These are phyloP conservation scores for Hyperoplus lanceolatus DNA, from an alignment of 2,797 vertebrate species.

Conservation along the genomic window DNA sequence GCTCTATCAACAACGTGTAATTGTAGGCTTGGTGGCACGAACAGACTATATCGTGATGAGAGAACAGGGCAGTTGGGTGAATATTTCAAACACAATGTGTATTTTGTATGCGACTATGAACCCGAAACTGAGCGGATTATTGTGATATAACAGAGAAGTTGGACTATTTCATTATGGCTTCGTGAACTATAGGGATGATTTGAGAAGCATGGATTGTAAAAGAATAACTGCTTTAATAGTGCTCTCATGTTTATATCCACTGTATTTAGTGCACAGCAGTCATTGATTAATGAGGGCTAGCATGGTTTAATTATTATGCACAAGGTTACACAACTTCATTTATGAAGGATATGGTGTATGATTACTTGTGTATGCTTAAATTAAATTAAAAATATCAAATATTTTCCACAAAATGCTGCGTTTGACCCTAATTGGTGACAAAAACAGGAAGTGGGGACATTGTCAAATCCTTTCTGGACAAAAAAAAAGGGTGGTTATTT, in stretches of 20 bases:
- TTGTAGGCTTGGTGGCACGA: conserved; percentile 14
- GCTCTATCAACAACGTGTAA: conserved; percentile 17
- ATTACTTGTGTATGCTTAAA: conserved; percentile 84
- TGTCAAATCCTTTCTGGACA: not conserved
- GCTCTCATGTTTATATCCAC: conserved; percentile 73
- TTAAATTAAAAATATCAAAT: conserved; percentile 70
- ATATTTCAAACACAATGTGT: conserved; percentile 29
- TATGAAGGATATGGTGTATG: conserved; percentile 78
- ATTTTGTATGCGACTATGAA: conserved; percentile 34
- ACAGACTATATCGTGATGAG: conserved; percentile 4
- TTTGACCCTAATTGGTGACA: conserved; percentile 31
- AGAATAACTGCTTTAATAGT: conserved; percentile 72
- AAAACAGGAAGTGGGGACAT: not conserved
- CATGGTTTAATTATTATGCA: conserved; percentile 82
- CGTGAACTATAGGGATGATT: conserved; percentile 37
- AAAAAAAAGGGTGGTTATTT: not conserved
- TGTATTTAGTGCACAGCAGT: conserved; percentile 73
- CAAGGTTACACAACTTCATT: conserved; percentile 81
- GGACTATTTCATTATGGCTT: conserved; percentile 33
- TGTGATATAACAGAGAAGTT: conserved; percentile 20
- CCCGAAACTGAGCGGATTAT: conserved; percentile 14
- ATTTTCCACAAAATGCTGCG: conserved; percentile 71
- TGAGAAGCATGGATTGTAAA: conserved; percentile 71
- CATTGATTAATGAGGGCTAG: conserved; percentile 81
- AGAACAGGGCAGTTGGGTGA: conserved; percentile 5